phyloP scores from a whole-genome alignment of 2,113 vertebrate species.

The Macrotis lagotis region DNA sequence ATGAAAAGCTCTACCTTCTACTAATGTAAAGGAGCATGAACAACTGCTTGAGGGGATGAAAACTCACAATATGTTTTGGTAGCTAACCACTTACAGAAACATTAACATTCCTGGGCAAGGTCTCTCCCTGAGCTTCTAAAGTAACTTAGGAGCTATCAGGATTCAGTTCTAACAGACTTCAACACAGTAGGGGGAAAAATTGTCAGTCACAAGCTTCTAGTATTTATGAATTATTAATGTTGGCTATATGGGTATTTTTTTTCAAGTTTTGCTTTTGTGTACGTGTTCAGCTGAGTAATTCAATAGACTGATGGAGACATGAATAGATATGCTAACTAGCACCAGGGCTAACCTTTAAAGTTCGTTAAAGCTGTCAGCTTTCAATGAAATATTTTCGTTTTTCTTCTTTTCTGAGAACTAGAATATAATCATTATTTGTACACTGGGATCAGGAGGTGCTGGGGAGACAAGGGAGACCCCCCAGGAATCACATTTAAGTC shows the following conservation, averaged over 20 bases:
- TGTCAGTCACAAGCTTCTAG: slow-evolving; percentile 79
- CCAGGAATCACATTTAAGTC: slow-evolving; percentile 61
- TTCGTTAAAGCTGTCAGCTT: slow-evolving; percentile 84
- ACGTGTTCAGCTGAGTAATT: slow-evolving; percentile 83
- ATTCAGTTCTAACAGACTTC: slow-evolving; percentile 80
- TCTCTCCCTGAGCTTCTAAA: slow-evolving; percentile 73
- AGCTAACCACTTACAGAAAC: slow-evolving; percentile 80
- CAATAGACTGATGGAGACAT: slow-evolving; percentile 85
- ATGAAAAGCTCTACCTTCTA: slow-evolving; percentile 80
- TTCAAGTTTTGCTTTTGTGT: slow-evolving; percentile 83
- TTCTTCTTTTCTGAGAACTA: slow-evolving; percentile 70
- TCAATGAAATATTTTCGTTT: slow-evolving; percentile 84
- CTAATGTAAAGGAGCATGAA: slow-evolving; percentile 83
- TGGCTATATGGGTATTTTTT: slow-evolving; percentile 71
- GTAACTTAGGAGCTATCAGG: slow-evolving; percentile 78
- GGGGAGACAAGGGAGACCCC: slow-evolving; percentile 58
- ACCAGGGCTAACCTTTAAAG: slow-evolving; percentile 85
- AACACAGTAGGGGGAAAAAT: slow-evolving; percentile 74
- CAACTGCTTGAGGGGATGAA: slow-evolving; percentile 80
- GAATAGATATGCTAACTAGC: slow-evolving; percentile 86
- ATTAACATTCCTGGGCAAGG: slow-evolving; percentile 79
- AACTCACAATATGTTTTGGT: slow-evolving; percentile 78
- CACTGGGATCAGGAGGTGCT: slow-evolving; percentile 74
- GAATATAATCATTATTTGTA: slow-evolving; percentile 84
- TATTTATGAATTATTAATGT: slow-evolving; percentile 87